phyloP scores from a whole-genome alignment of 2,888 invertebrate species.

The Therioaphis trifolii region DNA sequence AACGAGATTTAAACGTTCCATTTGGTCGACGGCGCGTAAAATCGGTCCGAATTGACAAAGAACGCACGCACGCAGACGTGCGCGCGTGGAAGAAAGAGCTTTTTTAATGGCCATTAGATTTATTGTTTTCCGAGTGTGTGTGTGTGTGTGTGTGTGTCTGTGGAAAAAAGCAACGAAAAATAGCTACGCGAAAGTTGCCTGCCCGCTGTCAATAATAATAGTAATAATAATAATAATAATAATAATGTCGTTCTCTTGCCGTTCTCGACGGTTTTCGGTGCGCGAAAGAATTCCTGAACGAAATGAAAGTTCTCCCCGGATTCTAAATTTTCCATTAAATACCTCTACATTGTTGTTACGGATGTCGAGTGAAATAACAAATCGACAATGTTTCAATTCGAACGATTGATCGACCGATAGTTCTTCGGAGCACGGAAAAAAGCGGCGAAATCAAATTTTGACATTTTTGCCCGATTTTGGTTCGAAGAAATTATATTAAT shows the following conservation, averaged over 20 bases:
- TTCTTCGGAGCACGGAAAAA: too few relatives aligned
- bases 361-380: too few relatives aligned
- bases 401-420: too few relatives aligned
- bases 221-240: too few relatives aligned
- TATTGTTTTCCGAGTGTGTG: too few relatives aligned
- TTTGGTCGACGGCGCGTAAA: slow-evolving; percentile 55
- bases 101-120: slow-evolving; percentile 55
- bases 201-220: background rate
- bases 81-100: slow-evolving; percentile 22
- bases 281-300: background rate
- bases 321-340: background rate
- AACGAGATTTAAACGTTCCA: slow-evolving; percentile 61
- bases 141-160: too few relatives aligned
- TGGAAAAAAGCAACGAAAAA: slow-evolving; percentile 22
- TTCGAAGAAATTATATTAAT: too few relatives aligned
- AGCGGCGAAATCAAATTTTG: too few relatives aligned
- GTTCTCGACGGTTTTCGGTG: background rate
- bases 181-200: background rate
- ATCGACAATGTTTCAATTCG: too few relatives aligned
- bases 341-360: too few relatives aligned
- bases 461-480: too few relatives aligned
- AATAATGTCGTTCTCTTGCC: too few relatives aligned
- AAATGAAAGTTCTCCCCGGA: slow-evolving; percentile 35
- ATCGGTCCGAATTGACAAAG: slow-evolving; percentile 59
- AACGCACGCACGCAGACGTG: background rate